These are phyloP conservation scores for Drosophila borealis DNA, from an alignment of 2,888 invertebrate species.

Conservation along the genomic window DNA sequence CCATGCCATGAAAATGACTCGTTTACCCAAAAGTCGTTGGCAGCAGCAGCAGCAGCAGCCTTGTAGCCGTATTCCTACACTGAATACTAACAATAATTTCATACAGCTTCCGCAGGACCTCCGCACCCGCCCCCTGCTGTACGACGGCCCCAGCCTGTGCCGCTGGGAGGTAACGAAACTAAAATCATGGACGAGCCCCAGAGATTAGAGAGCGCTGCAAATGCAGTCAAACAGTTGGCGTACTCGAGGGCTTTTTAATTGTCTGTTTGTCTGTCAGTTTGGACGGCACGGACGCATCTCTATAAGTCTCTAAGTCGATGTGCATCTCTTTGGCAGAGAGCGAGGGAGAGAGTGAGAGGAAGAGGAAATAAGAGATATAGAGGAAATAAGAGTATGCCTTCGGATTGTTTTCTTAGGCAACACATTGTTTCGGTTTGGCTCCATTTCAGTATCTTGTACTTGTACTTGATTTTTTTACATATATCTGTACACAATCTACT, in stretches of 20 bases:
- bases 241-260: slow-evolving; percentile 75
- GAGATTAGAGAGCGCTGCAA: slow-evolving; percentile 64
- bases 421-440: slow-evolving; percentile 37
- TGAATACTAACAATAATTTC: slow-evolving; percentile 73
- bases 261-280: slow-evolving; percentile 61
- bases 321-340: neutral
- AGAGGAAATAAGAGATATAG: neutral
- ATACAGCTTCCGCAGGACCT: slow-evolving; percentile 37
- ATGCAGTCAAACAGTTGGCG: slow-evolving; percentile 69
- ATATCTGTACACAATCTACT: neutral
- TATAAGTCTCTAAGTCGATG: slow-evolving; percentile 13
- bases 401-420: slow-evolving; percentile 64
- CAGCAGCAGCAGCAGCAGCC: slow-evolving; percentile 15
- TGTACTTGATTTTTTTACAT: slow-evolving; percentile 1
- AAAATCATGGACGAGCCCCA: slow-evolving; percentile 70
- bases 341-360: neutral
- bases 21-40: slow-evolving; percentile 30
- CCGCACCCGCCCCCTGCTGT: neutral
- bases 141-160: slow-evolving; percentile 23
- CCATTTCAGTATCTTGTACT: slow-evolving; percentile 25
- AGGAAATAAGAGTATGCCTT: slow-evolving; percentile 18
- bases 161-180: slow-evolving; percentile 54
- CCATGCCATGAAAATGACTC: slow-evolving; percentile 40
- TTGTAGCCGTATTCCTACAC: slow-evolving; percentile 38
- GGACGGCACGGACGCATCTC: slow-evolving; percentile 5